Evolutionary conservation across 2,888 invertebrate species (phyloP), one percentile per base, ranked within the genome.

Genomic region (Myopa tessellatipennis): DNA sequence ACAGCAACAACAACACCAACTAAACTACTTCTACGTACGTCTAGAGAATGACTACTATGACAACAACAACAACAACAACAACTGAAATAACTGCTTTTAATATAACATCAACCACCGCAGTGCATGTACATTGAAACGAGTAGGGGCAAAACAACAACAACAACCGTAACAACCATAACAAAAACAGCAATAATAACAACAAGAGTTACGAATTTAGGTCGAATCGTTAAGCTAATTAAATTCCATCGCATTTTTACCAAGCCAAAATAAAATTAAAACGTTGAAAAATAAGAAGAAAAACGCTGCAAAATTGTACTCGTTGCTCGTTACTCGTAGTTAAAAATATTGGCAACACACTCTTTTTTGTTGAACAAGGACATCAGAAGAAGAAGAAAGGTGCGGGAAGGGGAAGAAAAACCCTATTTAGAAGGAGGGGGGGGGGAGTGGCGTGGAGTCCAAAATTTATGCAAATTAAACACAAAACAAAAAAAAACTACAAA

Each of bases 221-320:
- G 55, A 70, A n/a, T 36, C 52, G 36, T 61, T 10, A 34, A 55
- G 52, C 26, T 52, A 70, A 70, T 55, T 70, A 55, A 70, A 70
- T 70, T 55, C 70, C 65, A 38, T 12, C 10, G 34, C 26, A 26
- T 26, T 63, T 63, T 63, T 4, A 10, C n/a, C 4, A 4, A 34
- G 34, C 34, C 8, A 34, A 38, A 38, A 36, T 65, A 65, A 65
- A 65, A 38, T 36, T 34, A 65, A 65, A 36, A 61, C 61, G 4
- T n/a, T 34, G 26, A 61, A 61, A 61, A 18, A 26, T 5, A 26
- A 26, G 3, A 61, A 61, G 4, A 61, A 61, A 38, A 65, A n/a
- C 16, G 5, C 55, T 55, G 55, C 16, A 55, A 45, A 45, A 45
- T 10, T 45, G 10, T 45, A 6, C 7, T 45, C 45, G 45, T 45